Evolutionary conservation across 2,888 invertebrate genomes (phyloP), one percentile per base, ranked within the genome.

Genomic region (Parnassius smintheus): DNA sequence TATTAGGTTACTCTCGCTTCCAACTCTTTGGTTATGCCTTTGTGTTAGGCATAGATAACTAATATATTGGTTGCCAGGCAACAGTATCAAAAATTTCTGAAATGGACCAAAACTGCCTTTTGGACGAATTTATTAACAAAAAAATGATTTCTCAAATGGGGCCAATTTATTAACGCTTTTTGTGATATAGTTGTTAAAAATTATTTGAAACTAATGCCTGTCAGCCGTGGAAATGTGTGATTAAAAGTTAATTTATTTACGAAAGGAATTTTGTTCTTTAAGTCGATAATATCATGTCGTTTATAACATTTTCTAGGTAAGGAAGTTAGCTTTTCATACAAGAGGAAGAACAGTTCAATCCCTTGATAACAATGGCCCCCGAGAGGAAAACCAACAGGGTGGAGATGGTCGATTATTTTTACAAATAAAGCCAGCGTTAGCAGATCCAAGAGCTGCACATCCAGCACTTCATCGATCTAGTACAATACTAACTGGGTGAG

Each of bases 331-430:
- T 61, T 92, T 91, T 76, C 88, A 89, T 41, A 76, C 88, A 35
- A 85, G 92, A 68, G 92, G 92, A 52, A 87, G 91, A 64, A 91
- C 92, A 44, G 92, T 91, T 41, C 90, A 89, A 57, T 91, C 92
- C 18, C 81, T 91, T 50, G 92, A 92, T 75, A 81, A 81, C 56
- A 79, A 82, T 56, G 81, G 80, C 7, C 77, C 81, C 46, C 75
- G 78, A 57, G 74, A 72, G 35, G 88, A 87, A 12, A 60, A 78
- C 41, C 80, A 79, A 9, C 83, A 83, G 18, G 80, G 80, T 46
- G 91, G 90, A 45, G 92, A 92, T 72, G 81, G 85, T 8, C 81
- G 87, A 3, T 73, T 82, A 67, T 91, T 92, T 74, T 72, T 92
- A 63, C 92, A 92, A 75, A 92, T 92, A 61, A 81, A 82, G 66